phyloP scores from a whole-genome alignment of 2,888 invertebrate species.

The Drosophila putrida region DNA sequence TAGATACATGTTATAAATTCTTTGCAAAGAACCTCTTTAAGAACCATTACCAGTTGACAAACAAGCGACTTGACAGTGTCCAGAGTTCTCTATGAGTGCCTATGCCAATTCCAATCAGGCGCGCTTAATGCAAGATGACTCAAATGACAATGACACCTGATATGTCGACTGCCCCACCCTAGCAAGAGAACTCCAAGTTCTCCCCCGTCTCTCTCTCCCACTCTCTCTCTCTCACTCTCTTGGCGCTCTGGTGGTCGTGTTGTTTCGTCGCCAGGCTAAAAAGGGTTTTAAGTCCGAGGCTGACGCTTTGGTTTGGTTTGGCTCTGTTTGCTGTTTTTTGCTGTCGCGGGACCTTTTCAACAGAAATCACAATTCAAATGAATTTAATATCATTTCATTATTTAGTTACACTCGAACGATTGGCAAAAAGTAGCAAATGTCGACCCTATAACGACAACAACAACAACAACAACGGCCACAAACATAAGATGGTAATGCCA shows the following conservation, averaged over 20 bases:
- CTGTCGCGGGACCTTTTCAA: slow-evolving; percentile 71
- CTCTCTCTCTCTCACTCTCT: slow-evolving; percentile 5
- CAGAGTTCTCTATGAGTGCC: slow-evolving; percentile 30
- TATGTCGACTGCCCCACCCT: slow-evolving; percentile 62
- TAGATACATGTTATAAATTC: not conserved
- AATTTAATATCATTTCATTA: slow-evolving; percentile 85
- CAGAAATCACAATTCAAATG: slow-evolving; percentile 85
- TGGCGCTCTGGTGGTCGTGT: slow-evolving; percentile 71
- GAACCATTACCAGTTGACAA: not conserved
- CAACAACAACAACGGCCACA: too few species aligned
- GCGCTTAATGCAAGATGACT: slow-evolving; percentile 82
- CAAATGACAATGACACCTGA: slow-evolving; percentile 85
- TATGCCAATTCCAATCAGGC: slow-evolving; percentile 80
- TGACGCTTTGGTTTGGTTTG: slow-evolving; percentile 29
- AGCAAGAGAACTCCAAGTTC: slow-evolving; percentile 1
- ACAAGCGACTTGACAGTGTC: slow-evolving; percentile 13
- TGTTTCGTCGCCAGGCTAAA: slow-evolving; percentile 49
- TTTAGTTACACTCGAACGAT: slow-evolving; percentile 83
- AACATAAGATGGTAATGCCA: not conserved
- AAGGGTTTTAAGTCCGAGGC: slow-evolving; percentile 59
- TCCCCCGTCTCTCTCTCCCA: not conserved
- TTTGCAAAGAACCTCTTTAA: not conserved
- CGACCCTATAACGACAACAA: not conserved
- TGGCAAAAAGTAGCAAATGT: slow-evolving; percentile 74
- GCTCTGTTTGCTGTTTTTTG: slow-evolving; percentile 4